Evolutionary conservation across 2,888 invertebrate species (phyloP), one percentile per base, ranked within the genome.

Genomic region (Stratiomys singularior): DNA sequence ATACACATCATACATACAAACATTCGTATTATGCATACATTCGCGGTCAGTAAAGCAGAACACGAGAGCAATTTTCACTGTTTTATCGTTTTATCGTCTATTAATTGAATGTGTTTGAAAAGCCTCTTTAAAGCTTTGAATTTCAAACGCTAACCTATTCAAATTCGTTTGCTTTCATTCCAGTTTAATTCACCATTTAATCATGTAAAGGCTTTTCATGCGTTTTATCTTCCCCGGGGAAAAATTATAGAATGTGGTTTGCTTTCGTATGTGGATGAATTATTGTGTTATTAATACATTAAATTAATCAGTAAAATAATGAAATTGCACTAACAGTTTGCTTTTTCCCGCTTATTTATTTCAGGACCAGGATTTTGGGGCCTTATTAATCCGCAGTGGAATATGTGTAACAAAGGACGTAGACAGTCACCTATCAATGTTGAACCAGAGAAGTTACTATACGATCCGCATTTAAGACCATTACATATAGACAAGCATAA

Each of bases 341-440:
- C 28, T 64, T 2, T 28, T 15, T 64, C 28, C n/a, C 11, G 11
- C 47, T 69, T 69, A 5, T 80, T 82, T 83, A 80, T 89, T 89
- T 1, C 90, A 97, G 99, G 99, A 88, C 98, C 98, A 69, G 94
- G 95, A 78, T 98, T 97, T 89, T 99, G 99, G 99, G 98, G 99
- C 78, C 91, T 97, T 82, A 96, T 98, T 89, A 98, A 98, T 89
- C 96, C 97, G 15, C 97, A 98, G 87, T 99, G 99, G 99, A 94
- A 94, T 85, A 93, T 99, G 91, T 99, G 99, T 90, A 96, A 94
- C 88, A 96, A 96, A 87, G 99, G 99, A 64, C 91, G 96, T 80
- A 91, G 97, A 81, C 99, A 99, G 88, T 98, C 98, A 80, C 99
- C 99, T 1, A 96, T 99, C 86, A 96, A 99, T 89, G 93, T 99